Percentiles rank a stretch among this genome's conserved stretches.
These are phyloP conservation scores for Caloenas nicobarica DNA, from an alignment of 2,113 vertebrate species.

Conservation along the genomic window DNA sequence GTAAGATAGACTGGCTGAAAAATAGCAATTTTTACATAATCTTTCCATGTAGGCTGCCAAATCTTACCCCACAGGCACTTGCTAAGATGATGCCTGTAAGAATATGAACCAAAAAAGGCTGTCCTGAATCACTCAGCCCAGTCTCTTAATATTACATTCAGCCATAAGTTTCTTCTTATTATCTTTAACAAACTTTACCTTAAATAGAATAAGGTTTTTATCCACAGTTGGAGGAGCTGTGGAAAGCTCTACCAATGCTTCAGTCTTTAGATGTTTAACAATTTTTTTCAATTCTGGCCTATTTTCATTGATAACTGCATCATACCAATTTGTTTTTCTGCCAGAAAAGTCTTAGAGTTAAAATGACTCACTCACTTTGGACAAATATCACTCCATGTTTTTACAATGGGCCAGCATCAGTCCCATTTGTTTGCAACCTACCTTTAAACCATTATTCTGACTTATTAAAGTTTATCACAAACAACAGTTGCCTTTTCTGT, in stretches of 20 bases:
- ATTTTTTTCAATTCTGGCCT: neutral
- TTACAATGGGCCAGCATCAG: neutral
- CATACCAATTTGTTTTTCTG: neutral
- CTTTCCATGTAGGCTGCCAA: neutral
- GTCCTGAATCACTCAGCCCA: neutral
- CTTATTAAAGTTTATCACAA: neutral
- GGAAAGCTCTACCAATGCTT: neutral
- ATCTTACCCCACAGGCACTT: neutral
- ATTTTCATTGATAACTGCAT: neutral
- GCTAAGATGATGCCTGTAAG: neutral
- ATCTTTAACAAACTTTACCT: neutral
- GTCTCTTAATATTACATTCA: neutral
- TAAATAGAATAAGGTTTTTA: neutral
- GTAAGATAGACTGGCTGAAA: neutral
- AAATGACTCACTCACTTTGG: neutral
- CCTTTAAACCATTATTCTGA: neutral
- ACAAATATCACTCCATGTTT: neutral
- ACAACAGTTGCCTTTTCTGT: neutral
- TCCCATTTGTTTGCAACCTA: neutral
- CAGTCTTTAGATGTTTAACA: neutral
- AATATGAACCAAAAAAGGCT: neutral
- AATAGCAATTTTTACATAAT: slow-evolving; percentile 35
- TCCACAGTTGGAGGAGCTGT: neutral
- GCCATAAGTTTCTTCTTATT: neutral
- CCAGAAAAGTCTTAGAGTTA: neutral